Conservation (phyloP, 2,113 vertebrate species). For the Misgurnus mizolepis region DNA sequence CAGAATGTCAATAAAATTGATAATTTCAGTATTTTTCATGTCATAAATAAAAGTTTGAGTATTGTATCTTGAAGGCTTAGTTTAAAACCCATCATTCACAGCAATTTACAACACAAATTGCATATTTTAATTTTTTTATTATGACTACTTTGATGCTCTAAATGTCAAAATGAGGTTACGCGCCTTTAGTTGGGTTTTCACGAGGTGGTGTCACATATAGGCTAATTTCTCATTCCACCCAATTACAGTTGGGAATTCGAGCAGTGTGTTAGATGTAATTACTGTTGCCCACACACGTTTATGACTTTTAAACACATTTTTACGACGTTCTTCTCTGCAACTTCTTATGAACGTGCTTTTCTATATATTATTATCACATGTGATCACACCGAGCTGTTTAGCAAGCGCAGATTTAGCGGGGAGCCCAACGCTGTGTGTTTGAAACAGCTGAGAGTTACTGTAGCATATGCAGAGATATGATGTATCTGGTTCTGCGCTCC, state of each 20-base stretch:
- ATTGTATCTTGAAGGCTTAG: no score
- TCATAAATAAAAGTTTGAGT: no score
- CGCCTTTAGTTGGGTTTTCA: no score
- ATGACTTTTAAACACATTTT: neutral
- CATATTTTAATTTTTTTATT: no score
- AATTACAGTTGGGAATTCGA: neutral
- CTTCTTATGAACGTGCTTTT: neutral
- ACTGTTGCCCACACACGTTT: conserved; percentile 22
- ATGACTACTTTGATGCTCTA: no score
- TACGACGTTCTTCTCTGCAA: neutral
- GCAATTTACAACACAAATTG: no score
- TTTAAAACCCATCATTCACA: no score
- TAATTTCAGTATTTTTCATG: no score
- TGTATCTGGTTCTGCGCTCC: conserved; percentile 5
- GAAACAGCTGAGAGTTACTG: neutral
- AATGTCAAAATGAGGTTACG: no score
- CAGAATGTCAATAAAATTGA: no score
- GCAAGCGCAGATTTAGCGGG: neutral
- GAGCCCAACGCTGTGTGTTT: neutral
- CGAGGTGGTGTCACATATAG: no score
- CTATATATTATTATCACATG: neutral
- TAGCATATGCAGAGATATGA: neutral
- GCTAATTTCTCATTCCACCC: neutral
- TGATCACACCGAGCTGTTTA: conserved; percentile 1
- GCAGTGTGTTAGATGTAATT: conserved; percentile 2